Conservation (phyloP, 2,888 invertebrate species). For the Lasioglossum lativentre region DNA sequence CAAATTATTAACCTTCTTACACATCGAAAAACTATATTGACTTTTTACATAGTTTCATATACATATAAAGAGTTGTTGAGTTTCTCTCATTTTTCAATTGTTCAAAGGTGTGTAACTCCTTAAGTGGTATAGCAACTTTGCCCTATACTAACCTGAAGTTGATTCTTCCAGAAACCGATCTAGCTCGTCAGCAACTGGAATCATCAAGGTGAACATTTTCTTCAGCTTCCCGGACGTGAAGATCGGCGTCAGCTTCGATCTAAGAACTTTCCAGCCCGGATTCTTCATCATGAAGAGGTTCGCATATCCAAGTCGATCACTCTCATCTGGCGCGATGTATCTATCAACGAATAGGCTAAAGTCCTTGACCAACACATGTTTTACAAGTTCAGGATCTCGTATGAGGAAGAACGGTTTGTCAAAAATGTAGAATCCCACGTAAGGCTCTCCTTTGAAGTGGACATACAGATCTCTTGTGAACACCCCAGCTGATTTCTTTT, state of each 20-base stretch:
- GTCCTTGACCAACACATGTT: conserved; percentile 84
- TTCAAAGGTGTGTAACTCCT: too few relatives aligned
- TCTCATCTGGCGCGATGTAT: conserved; percentile 75
- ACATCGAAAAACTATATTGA: too few relatives aligned
- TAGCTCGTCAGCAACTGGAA: conserved; percentile 71
- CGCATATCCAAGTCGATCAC: conserved; percentile 82
- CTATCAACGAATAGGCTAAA: conserved; percentile 84
- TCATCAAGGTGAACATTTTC: conserved; percentile 77
- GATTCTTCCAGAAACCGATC: conserved; percentile 62
- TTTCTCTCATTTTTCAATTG: neutral
- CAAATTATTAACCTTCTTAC: too few relatives aligned
- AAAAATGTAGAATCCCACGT: conserved; percentile 82
- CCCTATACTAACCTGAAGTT: conserved; percentile 59
- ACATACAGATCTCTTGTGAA: conserved; percentile 82
- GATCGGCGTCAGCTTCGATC: conserved; percentile 84
- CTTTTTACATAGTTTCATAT: too few relatives aligned
- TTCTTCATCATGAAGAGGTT: conserved; percentile 85
- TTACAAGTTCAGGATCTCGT: conserved; percentile 84
- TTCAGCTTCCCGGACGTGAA: conserved; percentile 82
- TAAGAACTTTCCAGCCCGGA: conserved; percentile 84
- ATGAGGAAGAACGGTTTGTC: conserved; percentile 84
- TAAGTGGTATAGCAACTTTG: neutral
- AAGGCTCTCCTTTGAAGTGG: conserved; percentile 75
- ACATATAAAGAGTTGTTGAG: neutral
- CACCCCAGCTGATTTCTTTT: conserved; percentile 77